Evolutionary conservation across 2,888 invertebrate species (phyloP).

Genomic region (Nomada ruficornis): DNA sequence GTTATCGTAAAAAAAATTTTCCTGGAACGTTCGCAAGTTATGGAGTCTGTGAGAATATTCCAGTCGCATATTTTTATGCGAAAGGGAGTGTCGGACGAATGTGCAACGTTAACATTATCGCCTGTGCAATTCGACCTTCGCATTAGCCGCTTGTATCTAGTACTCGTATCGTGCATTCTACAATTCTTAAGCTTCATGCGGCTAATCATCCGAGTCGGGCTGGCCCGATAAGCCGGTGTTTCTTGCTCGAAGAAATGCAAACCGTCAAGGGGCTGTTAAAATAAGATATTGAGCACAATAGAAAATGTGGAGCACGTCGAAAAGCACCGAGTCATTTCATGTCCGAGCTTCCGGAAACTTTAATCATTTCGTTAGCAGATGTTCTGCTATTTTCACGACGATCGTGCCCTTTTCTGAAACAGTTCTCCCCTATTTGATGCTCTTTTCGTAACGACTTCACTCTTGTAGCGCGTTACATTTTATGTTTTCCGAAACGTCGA

Average conservation of each 20-base stretch:
- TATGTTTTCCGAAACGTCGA: slow-evolving; percentile 17
- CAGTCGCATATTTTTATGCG: slow-evolving; percentile 19
- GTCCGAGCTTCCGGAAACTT: neutral
- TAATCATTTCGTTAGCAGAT: neutral
- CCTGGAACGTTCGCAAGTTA: neutral
- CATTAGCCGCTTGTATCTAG: slow-evolving; percentile 26
- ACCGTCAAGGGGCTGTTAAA: neutral
- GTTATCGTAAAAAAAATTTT: neutral
- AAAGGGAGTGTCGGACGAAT: neutral
- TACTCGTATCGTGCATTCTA: slow-evolving; percentile 47
- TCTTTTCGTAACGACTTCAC: too few relatives aligned
- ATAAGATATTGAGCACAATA: neutral
- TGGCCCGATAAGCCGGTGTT: slow-evolving; percentile 39
- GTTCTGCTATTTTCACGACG: neutral
- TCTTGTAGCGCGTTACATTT: neutral
- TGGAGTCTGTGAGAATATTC: neutral
- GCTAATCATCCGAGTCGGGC: slow-evolving; percentile 49
- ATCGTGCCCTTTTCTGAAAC: too few relatives aligned
- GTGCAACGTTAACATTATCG: slow-evolving; percentile 22
- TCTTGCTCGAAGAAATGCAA: slow-evolving; percentile 33
- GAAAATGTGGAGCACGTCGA: slow-evolving; percentile 1
- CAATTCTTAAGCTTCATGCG: slow-evolving; percentile 53
- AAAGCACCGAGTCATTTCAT: neutral
- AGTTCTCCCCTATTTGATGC: neutral
- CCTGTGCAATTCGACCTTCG: slow-evolving; percentile 37